Evolutionary conservation across 2,888 invertebrate genomes (phyloP).

Genomic region (Leucophenga maculata): DNA sequence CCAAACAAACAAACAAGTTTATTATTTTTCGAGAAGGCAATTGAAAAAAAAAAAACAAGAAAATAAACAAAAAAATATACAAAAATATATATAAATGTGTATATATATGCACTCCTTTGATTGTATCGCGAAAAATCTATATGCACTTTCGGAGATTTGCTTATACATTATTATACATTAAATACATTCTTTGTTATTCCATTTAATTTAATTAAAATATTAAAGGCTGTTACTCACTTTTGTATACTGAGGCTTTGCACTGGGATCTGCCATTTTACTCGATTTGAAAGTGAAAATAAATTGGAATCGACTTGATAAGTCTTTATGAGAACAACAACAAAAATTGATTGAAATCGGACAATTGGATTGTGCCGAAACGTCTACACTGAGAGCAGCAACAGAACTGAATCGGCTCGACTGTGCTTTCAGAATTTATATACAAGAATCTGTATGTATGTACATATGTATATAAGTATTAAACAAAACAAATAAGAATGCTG

Average conservation of each 20-base stretch:
- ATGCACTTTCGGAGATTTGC: background rate
- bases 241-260: constrained; percentile 53
- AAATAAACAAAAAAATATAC: no score
- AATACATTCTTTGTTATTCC: background rate
- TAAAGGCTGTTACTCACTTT: constrained; percentile 47
- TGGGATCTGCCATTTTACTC: constrained; percentile 52
- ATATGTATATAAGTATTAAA: background rate
- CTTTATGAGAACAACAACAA: background rate
- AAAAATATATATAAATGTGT: no score
- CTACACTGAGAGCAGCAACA: background rate
- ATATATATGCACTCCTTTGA: background rate
- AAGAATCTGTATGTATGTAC: background rate
- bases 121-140: constrained; percentile 6
- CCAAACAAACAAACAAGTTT: no score
- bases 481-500: no score
- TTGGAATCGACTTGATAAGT: background rate
- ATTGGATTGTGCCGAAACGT: background rate
- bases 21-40: no score
- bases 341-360: background rate
- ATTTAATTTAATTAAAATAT: background rate
- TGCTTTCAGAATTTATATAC: no score
- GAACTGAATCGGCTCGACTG: background rate
- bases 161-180: background rate
- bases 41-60: no score
- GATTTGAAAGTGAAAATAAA: background rate